Percentiles rank a stretch among this genome's conserved stretches.
Evolutionary conservation across 2,797 vertebrate species (phyloP).

Genomic region (Chrysocyon brachyurus): DNA sequence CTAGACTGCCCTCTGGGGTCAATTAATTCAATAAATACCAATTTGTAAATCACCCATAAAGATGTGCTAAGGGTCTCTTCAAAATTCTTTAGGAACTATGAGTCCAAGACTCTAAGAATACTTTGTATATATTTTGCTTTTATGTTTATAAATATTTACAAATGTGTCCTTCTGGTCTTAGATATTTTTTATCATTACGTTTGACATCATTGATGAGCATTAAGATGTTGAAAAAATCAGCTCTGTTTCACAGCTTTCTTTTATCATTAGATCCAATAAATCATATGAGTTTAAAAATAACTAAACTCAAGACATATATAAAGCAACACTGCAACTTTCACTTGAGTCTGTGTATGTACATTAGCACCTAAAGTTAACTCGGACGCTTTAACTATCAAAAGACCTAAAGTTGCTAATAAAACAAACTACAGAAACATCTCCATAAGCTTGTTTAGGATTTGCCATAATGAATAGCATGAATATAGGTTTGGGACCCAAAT

Average conservation of each 20-base stretch:
- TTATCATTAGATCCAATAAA: background rate
- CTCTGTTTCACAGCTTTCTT: background rate
- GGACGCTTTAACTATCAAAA: background rate
- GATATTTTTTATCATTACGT: background rate
- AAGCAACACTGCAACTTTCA: background rate
- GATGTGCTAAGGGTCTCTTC: background rate
- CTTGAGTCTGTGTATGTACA: background rate
- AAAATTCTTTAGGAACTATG: background rate
- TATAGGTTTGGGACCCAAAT: background rate
- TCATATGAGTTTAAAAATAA: slow-evolving; percentile 40
- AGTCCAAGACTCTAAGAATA: background rate
- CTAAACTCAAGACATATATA: background rate
- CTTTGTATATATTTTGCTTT: background rate
- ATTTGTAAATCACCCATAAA: background rate
- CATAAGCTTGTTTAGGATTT: background rate
- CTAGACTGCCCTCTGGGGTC: background rate
- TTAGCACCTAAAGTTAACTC: background rate
- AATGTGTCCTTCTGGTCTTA: background rate
- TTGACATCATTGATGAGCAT: background rate
- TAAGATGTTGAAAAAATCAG: background rate
- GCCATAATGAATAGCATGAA: background rate
- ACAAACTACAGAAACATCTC: background rate
- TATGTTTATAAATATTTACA: background rate
- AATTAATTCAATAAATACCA: background rate
- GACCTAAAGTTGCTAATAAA: background rate